These are phyloP conservation scores for Cyprichromis sp. DNA, from an alignment of 2,113 vertebrate species.

Conservation along the genomic window DNA sequence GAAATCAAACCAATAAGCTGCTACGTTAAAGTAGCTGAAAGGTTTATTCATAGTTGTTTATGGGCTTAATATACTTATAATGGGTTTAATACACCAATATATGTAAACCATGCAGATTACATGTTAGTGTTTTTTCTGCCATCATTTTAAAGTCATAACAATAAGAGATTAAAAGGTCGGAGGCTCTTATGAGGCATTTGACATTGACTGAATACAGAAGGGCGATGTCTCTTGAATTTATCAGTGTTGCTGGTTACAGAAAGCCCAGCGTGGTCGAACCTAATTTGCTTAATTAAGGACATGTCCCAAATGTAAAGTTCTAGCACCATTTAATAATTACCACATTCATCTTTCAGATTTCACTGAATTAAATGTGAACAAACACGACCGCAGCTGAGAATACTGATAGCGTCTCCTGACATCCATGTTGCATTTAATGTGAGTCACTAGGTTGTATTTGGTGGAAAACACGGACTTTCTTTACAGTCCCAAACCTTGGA, in stretches of 20 bases:
- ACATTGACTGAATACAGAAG: not conserved
- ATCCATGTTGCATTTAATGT: not conserved
- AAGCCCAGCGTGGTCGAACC: not conserved
- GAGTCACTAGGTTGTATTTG: not conserved
- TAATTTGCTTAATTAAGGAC: not conserved
- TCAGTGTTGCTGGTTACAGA: not conserved
- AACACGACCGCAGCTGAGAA: not conserved
- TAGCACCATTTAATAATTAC: not conserved
- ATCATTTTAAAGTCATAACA: not conserved
- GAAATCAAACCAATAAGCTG: not conserved
- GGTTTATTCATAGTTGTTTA: not conserved
- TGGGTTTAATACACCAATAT: not conserved
- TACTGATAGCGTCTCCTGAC: not conserved
- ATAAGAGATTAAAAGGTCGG: not conserved
- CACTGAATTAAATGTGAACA: not conserved
- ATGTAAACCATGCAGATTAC: not conserved
- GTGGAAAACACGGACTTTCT: not conserved
- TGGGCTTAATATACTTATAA: not conserved
- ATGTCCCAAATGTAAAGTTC: not conserved
- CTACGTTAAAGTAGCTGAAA: not conserved
- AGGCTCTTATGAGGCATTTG: not conserved
- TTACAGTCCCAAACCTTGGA: not conserved
- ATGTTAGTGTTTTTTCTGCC: not conserved
- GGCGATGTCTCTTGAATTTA: not conserved
- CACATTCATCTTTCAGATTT: not conserved